Evolutionary conservation across 2,113 vertebrate genomes (phyloP).

Genomic region (Axis porcinus): DNA sequence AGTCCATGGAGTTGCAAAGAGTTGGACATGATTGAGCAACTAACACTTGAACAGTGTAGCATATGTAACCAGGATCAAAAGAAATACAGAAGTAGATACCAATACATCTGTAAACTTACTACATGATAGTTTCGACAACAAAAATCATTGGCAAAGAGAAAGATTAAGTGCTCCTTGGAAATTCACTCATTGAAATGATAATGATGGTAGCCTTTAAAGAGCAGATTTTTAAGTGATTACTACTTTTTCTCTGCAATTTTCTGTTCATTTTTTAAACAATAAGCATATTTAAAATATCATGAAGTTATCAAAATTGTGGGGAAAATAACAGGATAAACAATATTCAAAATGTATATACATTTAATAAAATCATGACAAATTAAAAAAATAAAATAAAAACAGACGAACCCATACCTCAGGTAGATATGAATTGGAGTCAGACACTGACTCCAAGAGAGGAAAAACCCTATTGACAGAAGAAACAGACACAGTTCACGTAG

Average conservation of each 20-base stretch:
- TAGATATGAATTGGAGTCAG: not conserved
- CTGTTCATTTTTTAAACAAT: not conserved
- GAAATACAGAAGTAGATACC: not conserved
- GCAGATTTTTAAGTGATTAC: not conserved
- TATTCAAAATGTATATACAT: not conserved
- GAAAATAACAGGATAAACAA: not conserved
- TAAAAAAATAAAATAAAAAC: not conserved
- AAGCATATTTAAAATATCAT: not conserved
- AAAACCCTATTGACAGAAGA: not conserved
- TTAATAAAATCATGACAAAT: not conserved
- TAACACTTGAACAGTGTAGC: not conserved
- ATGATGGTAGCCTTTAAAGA: not conserved
- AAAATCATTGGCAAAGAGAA: not conserved
- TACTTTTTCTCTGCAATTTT: not conserved
- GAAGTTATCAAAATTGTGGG: not conserved
- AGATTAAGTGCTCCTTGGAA: not conserved
- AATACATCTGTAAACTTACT: not conserved
- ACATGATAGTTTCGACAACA: not conserved
- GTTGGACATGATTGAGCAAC: not conserved
- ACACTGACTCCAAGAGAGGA: not conserved
- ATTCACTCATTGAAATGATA: not conserved
- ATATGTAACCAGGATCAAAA: not conserved
- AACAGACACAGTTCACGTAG: not conserved
- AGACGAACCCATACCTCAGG: not conserved
- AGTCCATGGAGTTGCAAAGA: not conserved